Percentiles rank a stretch among this genome's conserved stretches.
Evolutionary conservation across 2,113 vertebrate species (phyloP).

Genomic region (Elanus axillaris): DNA sequence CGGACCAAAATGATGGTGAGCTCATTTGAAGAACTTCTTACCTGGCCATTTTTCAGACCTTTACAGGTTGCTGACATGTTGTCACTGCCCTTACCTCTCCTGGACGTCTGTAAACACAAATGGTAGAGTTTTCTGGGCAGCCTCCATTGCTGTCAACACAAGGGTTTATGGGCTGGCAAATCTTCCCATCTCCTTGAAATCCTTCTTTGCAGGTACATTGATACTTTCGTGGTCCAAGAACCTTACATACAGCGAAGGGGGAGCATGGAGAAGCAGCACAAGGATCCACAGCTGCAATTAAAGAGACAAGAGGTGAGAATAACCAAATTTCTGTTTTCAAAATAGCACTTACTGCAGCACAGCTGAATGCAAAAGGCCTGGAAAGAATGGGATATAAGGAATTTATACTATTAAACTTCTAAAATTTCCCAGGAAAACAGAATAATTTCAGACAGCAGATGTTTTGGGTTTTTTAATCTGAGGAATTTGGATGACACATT

Average conservation of each 20-base stretch:
- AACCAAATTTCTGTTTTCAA: background rate
- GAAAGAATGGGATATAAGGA: background rate
- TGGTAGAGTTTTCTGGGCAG: constrained; percentile 82
- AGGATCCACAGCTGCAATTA: constrained; percentile 63
- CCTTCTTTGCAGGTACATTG: constrained; percentile 80
- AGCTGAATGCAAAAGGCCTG: background rate
- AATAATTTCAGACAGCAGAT: background rate
- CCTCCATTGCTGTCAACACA: constrained; percentile 82
- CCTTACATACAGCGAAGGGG: constrained; percentile 75
- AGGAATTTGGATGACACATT: background rate
- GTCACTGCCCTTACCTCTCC: constrained; percentile 77
- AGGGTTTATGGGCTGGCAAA: constrained; percentile 84
- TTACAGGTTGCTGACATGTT: background rate
- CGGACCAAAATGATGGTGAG: background rate
- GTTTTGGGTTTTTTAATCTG: background rate
- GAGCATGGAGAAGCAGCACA: constrained; percentile 80
- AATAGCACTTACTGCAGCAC: background rate
- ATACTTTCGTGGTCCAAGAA: constrained; percentile 57
- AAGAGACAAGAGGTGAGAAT: background rate
- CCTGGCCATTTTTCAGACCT: background rate
- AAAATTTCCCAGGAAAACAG: background rate
- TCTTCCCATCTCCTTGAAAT: constrained; percentile 82
- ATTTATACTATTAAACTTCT: background rate
- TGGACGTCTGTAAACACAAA: constrained; percentile 77
- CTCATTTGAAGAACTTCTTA: background rate